These are phyloP conservation scores for Homarus gammarus DNA, from an alignment of 2,888 invertebrate species.

Conservation along the genomic window DNA sequence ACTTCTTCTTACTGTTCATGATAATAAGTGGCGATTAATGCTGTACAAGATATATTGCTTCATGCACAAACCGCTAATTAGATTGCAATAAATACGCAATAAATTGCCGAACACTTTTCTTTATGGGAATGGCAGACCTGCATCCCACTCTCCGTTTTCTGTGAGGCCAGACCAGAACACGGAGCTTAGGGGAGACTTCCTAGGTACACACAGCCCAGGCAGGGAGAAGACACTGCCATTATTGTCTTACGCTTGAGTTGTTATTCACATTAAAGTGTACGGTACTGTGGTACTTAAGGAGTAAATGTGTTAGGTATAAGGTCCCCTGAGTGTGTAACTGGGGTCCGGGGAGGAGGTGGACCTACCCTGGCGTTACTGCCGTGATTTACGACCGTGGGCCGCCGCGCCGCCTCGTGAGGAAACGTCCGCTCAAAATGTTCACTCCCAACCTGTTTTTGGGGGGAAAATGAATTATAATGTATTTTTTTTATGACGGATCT, in stretches of 20 bases:
- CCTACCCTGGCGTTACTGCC: background rate
- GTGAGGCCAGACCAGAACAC: conserved; percentile 24
- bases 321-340: background rate
- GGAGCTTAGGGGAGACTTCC: background rate
- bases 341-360: background rate
- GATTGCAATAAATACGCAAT: conserved; percentile 52
- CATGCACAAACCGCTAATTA: conserved; percentile 42
- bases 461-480: too few relatives aligned
- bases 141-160: conserved; percentile 34
- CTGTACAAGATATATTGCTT: conserved; percentile 33
- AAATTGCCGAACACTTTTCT: conserved; percentile 44
- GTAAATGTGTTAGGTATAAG: background rate
- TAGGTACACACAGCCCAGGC: background rate
- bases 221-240: background rate
- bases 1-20: conserved; percentile 9
- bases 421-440: too few relatives aligned
- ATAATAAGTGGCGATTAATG: conserved; percentile 44
- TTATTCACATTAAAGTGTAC: background rate
- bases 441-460: too few relatives aligned
- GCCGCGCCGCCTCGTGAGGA: background rate
- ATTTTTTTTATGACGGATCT: too few relatives aligned
- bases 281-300: background rate
- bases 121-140: conserved; percentile 21
- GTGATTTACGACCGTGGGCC: background rate
- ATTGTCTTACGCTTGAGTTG: background rate